Evolutionary conservation across 1,140 invertebrate species (phyloP).

Genomic region (Meteorus sp.): DNA sequence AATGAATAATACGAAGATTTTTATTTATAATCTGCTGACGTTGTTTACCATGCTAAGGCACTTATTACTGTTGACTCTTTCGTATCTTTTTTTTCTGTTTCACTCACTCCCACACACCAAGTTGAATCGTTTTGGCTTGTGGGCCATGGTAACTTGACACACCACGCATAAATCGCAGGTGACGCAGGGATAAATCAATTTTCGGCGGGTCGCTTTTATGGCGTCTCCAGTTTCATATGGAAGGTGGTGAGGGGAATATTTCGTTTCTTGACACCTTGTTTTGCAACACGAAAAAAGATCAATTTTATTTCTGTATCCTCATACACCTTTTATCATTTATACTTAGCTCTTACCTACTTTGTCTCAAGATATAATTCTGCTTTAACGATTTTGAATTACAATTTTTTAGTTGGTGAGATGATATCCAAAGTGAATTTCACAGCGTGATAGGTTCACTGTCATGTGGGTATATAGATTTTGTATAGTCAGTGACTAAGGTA

Average conservation of each 20-base stretch:
- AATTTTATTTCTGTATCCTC: not conserved
- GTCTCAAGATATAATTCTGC: not conserved
- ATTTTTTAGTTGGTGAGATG: slow-evolving; percentile 21
- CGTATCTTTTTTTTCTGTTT: too few relatives aligned
- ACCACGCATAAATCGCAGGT: slow-evolving; percentile 37
- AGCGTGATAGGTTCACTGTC: slow-evolving; percentile 22
- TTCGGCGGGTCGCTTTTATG: slow-evolving; percentile 30
- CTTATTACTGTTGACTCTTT: slow-evolving; percentile 38
- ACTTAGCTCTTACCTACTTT: not conserved
- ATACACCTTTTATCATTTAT: not conserved
- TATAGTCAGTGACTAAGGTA: too few relatives aligned
- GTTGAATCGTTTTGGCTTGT: too few relatives aligned
- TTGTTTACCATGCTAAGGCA: slow-evolving; percentile 14
- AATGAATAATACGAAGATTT: slow-evolving; percentile 1
- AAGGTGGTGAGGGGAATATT: slow-evolving; percentile 9
- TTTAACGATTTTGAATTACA: slow-evolving; percentile 25
- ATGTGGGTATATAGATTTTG: too few relatives aligned
- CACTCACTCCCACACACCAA: too few relatives aligned
- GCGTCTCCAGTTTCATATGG: slow-evolving; percentile 25
- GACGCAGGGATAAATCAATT: slow-evolving; percentile 43
- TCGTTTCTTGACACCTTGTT: slow-evolving; percentile 19
- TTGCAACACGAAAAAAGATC: not conserved
- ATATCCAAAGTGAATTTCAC: slow-evolving; percentile 14
- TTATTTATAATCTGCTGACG: not conserved
- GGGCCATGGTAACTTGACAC: slow-evolving; percentile 33